Evolutionary conservation across 2,888 invertebrate species (phyloP).

Genomic region (Watsonalla binaria): DNA sequence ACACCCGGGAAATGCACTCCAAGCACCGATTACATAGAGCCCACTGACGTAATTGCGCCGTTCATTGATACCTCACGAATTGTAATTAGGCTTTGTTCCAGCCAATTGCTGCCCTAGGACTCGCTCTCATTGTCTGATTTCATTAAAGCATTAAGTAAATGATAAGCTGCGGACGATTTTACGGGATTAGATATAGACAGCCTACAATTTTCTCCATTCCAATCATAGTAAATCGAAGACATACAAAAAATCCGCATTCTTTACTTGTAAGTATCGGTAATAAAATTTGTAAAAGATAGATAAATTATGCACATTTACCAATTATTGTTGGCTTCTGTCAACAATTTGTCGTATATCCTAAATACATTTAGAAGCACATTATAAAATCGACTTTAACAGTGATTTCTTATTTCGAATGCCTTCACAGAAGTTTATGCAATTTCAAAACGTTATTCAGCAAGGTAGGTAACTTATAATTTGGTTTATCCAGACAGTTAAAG

Average conservation of each 20-base stretch:
- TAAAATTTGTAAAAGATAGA: not conserved
- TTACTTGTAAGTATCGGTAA: not conserved
- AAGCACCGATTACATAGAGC: conserved; percentile 62
- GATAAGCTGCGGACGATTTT: conserved; percentile 39
- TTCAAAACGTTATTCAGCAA: not conserved
- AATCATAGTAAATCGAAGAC: not conserved
- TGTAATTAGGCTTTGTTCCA: conserved; percentile 72
- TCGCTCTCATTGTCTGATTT: conserved; percentile 55
- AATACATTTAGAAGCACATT: not conserved
- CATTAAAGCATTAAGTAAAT: conserved; percentile 55
- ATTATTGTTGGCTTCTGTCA: no score
- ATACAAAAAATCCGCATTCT: not conserved
- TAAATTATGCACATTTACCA: no score
- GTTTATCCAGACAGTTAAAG: conserved; percentile 20
- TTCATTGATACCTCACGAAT: conserved; percentile 74
- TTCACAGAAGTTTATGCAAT: not conserved
- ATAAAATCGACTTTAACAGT: not conserved
- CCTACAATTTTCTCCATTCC: not conserved
- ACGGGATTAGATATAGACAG: not conserved
- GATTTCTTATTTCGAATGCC: not conserved
- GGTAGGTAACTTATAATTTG: not conserved
- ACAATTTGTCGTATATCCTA: no score
- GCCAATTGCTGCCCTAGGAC: conserved; percentile 50
- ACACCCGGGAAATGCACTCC: conserved; percentile 67
- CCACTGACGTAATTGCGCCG: conserved; percentile 67